Conservation (phyloP, 2,888 invertebrate genomes). For the Sycophila texana region DNA sequence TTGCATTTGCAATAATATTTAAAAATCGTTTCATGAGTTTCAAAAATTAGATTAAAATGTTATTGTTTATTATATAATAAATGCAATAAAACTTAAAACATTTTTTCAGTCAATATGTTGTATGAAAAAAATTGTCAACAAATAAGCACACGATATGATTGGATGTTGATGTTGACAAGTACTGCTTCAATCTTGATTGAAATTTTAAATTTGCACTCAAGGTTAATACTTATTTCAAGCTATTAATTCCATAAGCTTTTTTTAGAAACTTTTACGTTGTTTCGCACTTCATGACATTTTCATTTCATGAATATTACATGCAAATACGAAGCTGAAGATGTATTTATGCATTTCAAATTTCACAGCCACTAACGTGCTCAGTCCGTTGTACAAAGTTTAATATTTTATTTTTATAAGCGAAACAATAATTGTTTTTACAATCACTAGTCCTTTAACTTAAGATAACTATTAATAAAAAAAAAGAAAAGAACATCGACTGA, state of each 20-base stretch:
- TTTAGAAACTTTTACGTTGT: neutral
- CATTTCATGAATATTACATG: neutral
- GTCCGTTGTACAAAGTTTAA: conserved; percentile 14
- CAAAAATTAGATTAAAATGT: too few species aligned
- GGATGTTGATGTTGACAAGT: too few species aligned
- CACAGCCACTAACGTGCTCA: conserved; percentile 18
- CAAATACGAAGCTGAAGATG: conserved; percentile 11
- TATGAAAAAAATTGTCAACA: neutral
- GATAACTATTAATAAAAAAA: conserved; percentile 3
- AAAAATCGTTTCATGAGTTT: too few species aligned
- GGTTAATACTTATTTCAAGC: neutral
- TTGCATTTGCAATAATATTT: too few species aligned
- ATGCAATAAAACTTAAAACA: conserved; percentile 13
- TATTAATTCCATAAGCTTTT: neutral
- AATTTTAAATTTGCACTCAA: neutral
- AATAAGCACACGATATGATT: too few species aligned
- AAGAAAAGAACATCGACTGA: conserved; percentile 26
- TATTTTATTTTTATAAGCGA: neutral
- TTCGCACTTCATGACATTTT: neutral
- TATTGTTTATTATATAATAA: conserved; percentile 3
- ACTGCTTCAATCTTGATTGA: too few species aligned
- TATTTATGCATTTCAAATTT: conserved; percentile 5
- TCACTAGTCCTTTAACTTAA: neutral
- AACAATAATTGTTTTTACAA: conserved; percentile 1
- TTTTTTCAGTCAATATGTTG: conserved; percentile 10